A percentile compares a stretch with the other conserved stretches of the same genome.
Conservation (phyloP, 2,888 invertebrate species). For the Nemoura dubitans region DNA sequence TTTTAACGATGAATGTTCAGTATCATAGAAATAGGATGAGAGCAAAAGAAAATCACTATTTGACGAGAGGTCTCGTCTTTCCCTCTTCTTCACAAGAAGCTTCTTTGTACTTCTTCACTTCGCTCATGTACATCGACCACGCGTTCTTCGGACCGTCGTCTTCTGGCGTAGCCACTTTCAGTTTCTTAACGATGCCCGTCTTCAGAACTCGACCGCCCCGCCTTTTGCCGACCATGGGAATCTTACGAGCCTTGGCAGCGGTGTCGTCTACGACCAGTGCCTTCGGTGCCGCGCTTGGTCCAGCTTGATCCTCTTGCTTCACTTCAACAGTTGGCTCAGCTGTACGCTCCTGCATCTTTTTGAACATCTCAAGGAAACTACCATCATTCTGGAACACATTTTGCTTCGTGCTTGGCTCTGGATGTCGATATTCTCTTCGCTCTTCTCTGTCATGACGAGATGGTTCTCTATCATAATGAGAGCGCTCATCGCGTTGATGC, state of each 20-base stretch:
- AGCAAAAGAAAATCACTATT: slow-evolving; percentile 64
- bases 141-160: slow-evolving; percentile 77
- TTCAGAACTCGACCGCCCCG: slow-evolving; percentile 87
- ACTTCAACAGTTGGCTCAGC: slow-evolving; percentile 54
- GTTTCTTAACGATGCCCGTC: slow-evolving; percentile 89
- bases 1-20: neutral
- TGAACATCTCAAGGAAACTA: slow-evolving; percentile 90
- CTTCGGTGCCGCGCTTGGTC: neutral
- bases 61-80: slow-evolving; percentile 89
- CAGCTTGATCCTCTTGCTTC: slow-evolving; percentile 28
- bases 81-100: slow-evolving; percentile 90
- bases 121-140: slow-evolving; percentile 93
- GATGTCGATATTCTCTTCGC: neutral
- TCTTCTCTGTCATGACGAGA: slow-evolving; percentile 33
- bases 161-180: slow-evolving; percentile 70
- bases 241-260: slow-evolving; percentile 45
- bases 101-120: slow-evolving; percentile 92
- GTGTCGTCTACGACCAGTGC: neutral
- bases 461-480: slow-evolving; percentile 36
- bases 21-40: neutral
- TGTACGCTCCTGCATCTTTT: slow-evolving; percentile 78
- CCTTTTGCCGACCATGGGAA: slow-evolving; percentile 79
- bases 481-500: neutral
- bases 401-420: slow-evolving; percentile 43
- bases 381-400: slow-evolving; percentile 89